These are phyloP conservation scores for Lasaia peninsularis DNA, from an alignment of 1,140 invertebrate species.

Conservation along the genomic window DNA sequence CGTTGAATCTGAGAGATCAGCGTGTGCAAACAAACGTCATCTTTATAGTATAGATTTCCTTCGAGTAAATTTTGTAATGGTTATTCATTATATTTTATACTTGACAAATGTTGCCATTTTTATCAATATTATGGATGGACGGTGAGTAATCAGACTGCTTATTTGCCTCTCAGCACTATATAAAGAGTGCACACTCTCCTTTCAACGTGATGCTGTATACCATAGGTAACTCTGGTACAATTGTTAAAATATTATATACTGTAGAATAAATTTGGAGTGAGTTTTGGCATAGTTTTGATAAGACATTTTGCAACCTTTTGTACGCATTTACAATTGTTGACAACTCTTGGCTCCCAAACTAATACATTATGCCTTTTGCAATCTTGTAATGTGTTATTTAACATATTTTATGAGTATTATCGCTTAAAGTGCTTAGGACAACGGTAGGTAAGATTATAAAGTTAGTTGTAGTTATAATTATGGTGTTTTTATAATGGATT, in stretches of 20 bases:
- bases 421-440: not conserved
- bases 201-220: constrained; percentile 22
- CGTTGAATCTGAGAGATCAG: no score
- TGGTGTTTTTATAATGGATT: no score
- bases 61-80: no score
- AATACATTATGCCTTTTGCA: not conserved
- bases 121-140: no score
- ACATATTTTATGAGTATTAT: not conserved
- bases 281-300: constrained; percentile 35
- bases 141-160: not conserved
- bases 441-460: no score
- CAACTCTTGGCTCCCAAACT: not conserved
- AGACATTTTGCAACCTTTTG: constrained; percentile 15
- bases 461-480: no score
- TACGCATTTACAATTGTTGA: constrained; percentile 18
- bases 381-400: not conserved
- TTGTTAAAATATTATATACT: constrained; percentile 19
- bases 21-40: no score
- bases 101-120: no score
- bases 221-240: constrained; percentile 42
- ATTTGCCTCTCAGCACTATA: not conserved
- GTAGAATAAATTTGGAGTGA: constrained; percentile 23
- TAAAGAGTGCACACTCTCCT: not conserved
- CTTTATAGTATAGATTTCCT: no score
- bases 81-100: no score